These are phyloP conservation scores for Lasioglossum zephyrum DNA, from an alignment of 2,888 invertebrate species.

Conservation along the genomic window DNA sequence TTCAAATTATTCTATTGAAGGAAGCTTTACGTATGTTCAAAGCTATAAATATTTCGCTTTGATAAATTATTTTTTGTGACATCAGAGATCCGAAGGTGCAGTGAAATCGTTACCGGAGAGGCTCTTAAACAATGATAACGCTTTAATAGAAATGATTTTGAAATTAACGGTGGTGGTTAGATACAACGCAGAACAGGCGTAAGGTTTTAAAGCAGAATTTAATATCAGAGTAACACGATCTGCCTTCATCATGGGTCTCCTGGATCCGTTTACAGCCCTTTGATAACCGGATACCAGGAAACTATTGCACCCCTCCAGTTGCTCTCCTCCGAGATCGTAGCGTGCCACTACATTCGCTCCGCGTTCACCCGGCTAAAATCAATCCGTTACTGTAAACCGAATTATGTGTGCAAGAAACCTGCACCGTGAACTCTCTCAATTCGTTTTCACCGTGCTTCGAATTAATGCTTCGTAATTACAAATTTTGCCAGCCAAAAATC, in stretches of 20 bases:
- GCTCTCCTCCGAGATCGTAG: constrained; percentile 38
- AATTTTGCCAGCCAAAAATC: not conserved
- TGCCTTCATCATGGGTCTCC: constrained; percentile 70
- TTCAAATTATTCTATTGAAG: too few species aligned
- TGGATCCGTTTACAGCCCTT: constrained; percentile 78
- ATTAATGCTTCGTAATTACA: not conserved
- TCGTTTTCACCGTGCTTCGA: not conserved
- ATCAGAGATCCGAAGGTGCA: not conserved
- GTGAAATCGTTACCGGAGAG: not conserved
- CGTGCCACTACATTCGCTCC: constrained; percentile 37
- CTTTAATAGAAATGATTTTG: constrained; percentile 17
- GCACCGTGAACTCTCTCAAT: not conserved
- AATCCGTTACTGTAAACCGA: constrained; percentile 39
- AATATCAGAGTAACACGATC: constrained; percentile 80
- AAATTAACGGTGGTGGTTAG: constrained; percentile 37
- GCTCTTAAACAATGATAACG: not conserved
- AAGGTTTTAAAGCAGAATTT: constrained; percentile 77
- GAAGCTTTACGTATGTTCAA: too few species aligned
- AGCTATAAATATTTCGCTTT: not conserved
- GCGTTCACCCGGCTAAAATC: constrained; percentile 48
- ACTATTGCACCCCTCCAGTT: constrained; percentile 71
- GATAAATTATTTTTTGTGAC: not conserved
- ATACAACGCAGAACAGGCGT: constrained; percentile 29
- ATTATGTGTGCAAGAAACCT: not conserved
- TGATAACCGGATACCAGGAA: constrained; percentile 77